Percentiles rank a stretch among this genome's conserved stretches.
Conservation (phyloP, 2,113 vertebrate species). For the Xyliphius kryptos region DNA sequence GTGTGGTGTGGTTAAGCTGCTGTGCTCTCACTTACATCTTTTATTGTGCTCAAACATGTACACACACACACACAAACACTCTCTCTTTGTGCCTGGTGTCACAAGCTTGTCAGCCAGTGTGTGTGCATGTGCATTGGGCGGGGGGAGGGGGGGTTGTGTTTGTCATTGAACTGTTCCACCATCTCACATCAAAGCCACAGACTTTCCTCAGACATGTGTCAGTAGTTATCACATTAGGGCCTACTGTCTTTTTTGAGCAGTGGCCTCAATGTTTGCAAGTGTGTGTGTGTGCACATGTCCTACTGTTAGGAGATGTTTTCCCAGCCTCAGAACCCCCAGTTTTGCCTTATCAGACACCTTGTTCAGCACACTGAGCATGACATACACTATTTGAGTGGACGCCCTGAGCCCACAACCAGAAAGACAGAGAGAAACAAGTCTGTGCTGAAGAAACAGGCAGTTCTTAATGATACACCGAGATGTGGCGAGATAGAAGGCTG, state of each 20-base stretch:
- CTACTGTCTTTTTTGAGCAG: conserved; percentile 14
- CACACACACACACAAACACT: conserved; percentile 28
- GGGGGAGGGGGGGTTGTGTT: background rate
- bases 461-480: conserved; percentile 28
- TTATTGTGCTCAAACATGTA: conserved; percentile 29
- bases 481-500: conserved; percentile 26
- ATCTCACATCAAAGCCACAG: conserved; percentile 38
- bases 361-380: conserved; percentile 31
- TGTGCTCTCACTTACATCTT: conserved; percentile 49
- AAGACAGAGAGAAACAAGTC: too few relatives aligned
- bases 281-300: background rate
- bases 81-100: conserved; percentile 20
- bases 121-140: conserved; percentile 9
- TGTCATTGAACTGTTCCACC: conserved; percentile 14
- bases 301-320: conserved; percentile 36
- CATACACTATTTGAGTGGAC: conserved; percentile 37
- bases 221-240: conserved; percentile 36
- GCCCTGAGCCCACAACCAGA: too few relatives aligned
- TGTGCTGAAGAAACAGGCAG: conserved; percentile 29
- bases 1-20: conserved; percentile 46
- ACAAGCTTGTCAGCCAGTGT: conserved; percentile 33
- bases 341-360: conserved; percentile 55
- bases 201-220: conserved; percentile 41
- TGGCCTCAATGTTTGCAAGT: background rate
- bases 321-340: conserved; percentile 44